Evolutionary conservation across 1,140 invertebrate genomes (phyloP), one percentile per base, ranked within the genome.

Genomic region (Pteromalus puparum): DNA sequence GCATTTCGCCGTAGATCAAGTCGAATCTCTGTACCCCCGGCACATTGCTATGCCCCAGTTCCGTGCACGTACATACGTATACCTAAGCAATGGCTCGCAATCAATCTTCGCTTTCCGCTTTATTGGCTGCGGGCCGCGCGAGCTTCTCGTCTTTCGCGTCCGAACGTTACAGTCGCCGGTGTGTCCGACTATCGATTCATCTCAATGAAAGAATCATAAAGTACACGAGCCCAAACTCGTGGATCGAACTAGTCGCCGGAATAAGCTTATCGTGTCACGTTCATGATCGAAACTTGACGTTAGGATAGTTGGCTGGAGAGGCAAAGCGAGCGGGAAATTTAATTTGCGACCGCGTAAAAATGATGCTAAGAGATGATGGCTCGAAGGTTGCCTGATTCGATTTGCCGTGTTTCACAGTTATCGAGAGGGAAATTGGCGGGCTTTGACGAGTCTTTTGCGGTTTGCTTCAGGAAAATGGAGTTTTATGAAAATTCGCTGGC

Each of bases 31-130:
- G 83, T 87, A 85, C 65, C 38, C 15, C 85, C 74, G 85, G 83
- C 85, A 85, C 73, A 85, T 42, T 7, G 82, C 84, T 34, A 34
- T 86, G 87, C 83, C 87, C 87, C 79, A 87, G 85, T 89, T 89
- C 88, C 86, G 85, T 86, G 86, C 83, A 86, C 77, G 85, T 86
- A 82, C 15, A 18, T 21, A 61, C 18, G 15, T 61, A 61, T 61
- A 61, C 15, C 13, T 15, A 48, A 13, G 46, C 15, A 13, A 18
- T 18, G 65, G 85, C 38, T 77, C 70, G 80, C 84, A 83, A 89
- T 89, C 87, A 88, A 88, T 89, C 88, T 87, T 89, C 74, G 83
- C 82, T 82, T 88, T 87, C 85, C 85, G 85, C 86, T 88, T 88
- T 86, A 87, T 87, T 87, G 82, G 85, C 82, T 87, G 83, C 81